Evolutionary conservation across 2,888 invertebrate species (phyloP), one percentile per base, ranked within the genome.

Genomic region (Antheraea yamamai): DNA sequence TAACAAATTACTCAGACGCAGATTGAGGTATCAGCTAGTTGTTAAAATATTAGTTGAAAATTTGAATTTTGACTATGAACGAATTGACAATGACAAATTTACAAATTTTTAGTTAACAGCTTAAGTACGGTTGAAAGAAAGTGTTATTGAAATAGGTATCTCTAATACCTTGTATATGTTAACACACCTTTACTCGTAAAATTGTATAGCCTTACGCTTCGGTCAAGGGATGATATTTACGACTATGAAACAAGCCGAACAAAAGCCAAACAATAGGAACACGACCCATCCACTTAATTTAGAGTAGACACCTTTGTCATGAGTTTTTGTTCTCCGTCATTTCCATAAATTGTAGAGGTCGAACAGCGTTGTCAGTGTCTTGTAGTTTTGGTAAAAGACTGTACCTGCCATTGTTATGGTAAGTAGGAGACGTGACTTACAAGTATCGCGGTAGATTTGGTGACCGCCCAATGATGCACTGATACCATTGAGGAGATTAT

Each of bases 391-490:
- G 77, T 79, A 78, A 79, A 80, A 82, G 83, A 83, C 82, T 83
- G 87, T 94, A 93, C 92, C 94, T 92, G 93, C 93, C 81, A 93
- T 94, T 94, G 94, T 94, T 89, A 94, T 94, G 93, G 88, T 89
- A 93, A 94, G 80, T 80, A 84, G 85, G 84, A 79, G 83, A 93
- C 92, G 92, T 94, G 93, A 92, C 87, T 86, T 86, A 87, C 86
- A 84, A 87, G 86, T 88, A 84, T 86, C 85, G 84, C 81, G 83
- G 87, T 87, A 87, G 92, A 91, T 93, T 92, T 87, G 84, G 88
- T 84, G 87, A 91, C 88, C 86, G 85, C 78, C 77, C 72, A n/a
- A 66, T 55, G 58, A 74, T 74, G 71, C 58, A 71, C 26, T 72
- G 64, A 72, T 58, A 58, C 64, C 30, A 64, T 72, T 71, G 52